These are phyloP conservation scores for Agrilus planipennis DNA, from an alignment of 1,140 invertebrate genomes.

Conservation along the genomic window DNA sequence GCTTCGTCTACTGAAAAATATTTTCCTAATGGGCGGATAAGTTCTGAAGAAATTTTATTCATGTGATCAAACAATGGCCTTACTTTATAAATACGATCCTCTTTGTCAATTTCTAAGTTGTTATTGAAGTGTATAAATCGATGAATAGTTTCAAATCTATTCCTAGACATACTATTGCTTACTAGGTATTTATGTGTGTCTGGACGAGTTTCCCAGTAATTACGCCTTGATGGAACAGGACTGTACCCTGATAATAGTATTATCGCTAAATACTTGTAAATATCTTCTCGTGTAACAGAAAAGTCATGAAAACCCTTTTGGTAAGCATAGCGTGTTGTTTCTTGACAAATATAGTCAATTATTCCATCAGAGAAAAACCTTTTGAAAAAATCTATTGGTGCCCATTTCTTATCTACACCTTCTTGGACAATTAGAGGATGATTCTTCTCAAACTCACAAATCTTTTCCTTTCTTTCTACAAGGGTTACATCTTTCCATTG, in stretches of 20 bases:
- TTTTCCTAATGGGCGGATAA: slow-evolving; percentile 5
- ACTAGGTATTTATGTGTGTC: slow-evolving; percentile 8
- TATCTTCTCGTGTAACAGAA: neutral
- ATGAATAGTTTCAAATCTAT: slow-evolving; percentile 11
- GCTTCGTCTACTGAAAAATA: slow-evolving; percentile 14
- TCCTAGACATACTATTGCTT: slow-evolving; percentile 6
- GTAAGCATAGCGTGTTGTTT: slow-evolving; percentile 1
- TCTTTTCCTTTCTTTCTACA: neutral
- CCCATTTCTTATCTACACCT: neutral
- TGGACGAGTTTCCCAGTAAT: slow-evolving; percentile 12
- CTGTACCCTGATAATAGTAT: slow-evolving; percentile 5
- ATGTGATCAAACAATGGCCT: slow-evolving; percentile 8
- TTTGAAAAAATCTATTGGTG: slow-evolving; percentile 4
- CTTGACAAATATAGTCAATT: neutral
- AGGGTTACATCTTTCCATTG: neutral
- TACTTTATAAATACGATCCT: slow-evolving; percentile 7
- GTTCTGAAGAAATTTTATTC: slow-evolving; percentile 7
- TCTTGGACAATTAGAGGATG: neutral
- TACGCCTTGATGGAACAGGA: slow-evolving; percentile 7
- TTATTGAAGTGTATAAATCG: slow-evolving; percentile 9
- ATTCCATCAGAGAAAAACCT: slow-evolving; percentile 3
- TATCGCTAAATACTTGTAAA: slow-evolving; percentile 6
- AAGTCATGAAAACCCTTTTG: slow-evolving; percentile 5
- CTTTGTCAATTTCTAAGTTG: slow-evolving; percentile 3
- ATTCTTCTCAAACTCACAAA: neutral